Evolutionary conservation across 92 coral and sea anemone species (phyloP), one percentile per base, ranked within the genome.

Genomic region (Nematostella vectensis): DNA sequence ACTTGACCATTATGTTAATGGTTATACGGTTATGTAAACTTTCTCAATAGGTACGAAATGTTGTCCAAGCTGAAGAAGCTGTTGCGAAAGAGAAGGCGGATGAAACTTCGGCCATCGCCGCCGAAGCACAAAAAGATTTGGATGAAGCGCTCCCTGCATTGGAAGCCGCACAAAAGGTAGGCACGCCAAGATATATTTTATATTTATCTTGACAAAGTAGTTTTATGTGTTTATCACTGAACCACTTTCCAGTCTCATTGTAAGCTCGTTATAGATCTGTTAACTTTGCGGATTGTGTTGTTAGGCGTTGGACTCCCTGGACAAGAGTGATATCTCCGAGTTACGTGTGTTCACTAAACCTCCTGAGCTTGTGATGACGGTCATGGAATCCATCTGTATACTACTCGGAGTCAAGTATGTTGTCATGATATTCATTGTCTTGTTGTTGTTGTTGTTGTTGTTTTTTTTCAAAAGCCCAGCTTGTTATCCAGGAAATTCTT

Each of bases 321-420:
- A 91, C 58, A 91, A 91, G 72, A 80, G 84, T 19, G 98, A 91
- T 59, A 91, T 91, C 52, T 91, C 98, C 10, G 98, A 91, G 76
- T 70, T 93, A 48, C 96, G 96, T 47, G 99, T 93, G 67, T 86
- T 93, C 70, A 93, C 94, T 58, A 93, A 80, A 56, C 99, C 99
- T 1, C 99, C 99, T 2, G 99, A 93, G 58, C 83, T 93, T 71
- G 99, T 93, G 11, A 93, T 93, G 99, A 93, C 99, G 10, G 99
- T 93, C 29, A 93, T 93, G 99, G 99, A 93, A 57, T 78, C 99
- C 42, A 93, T 93, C 60, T 93, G 99, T 48, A 85, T 93, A 50
- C 69, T 93, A 31, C 77, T 93, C 27, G 87, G 83, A 27, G 44
- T 94, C 26, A 93, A 93, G 99, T 86, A 69, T 66, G 93, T 74